phyloP scores from a whole-genome alignment of 2,113 vertebrate genomes.

The Myrmecophaga tridactyla region DNA sequence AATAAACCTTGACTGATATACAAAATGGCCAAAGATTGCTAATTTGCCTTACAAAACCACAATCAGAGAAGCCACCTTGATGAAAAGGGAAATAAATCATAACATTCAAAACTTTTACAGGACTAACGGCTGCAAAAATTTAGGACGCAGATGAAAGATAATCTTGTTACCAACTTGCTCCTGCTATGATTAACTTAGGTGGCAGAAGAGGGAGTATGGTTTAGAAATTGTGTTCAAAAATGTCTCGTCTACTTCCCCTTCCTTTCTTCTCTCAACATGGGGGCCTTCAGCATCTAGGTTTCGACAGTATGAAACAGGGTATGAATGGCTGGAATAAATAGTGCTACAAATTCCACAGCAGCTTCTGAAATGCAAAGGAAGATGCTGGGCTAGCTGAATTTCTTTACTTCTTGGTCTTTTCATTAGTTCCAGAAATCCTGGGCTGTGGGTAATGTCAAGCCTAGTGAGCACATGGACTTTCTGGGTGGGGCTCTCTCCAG shows the following conservation, averaged over 20 bases:
- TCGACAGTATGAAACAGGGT: not conserved
- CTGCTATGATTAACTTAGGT: accelerated
- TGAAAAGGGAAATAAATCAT: not conserved
- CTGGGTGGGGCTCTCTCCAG: not conserved
- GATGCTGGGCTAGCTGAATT: accelerated
- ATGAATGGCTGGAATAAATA: not conserved
- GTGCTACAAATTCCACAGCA: accelerated
- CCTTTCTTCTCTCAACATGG: not conserved
- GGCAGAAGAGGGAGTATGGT: not conserved
- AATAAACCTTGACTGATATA: accelerated
- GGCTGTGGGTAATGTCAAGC: not conserved
- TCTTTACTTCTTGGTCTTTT: not conserved
- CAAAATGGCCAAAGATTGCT: accelerated
- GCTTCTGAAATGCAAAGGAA: not conserved
- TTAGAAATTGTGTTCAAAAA: not conserved
- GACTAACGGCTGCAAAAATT: accelerated
- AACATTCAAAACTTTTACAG: accelerated
- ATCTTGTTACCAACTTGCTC: not conserved
- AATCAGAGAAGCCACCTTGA: not conserved
- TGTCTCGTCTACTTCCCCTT: not conserved
- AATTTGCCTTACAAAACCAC: accelerated
- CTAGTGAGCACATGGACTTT: not conserved
- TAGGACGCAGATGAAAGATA: not conserved
- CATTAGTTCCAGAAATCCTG: not conserved
- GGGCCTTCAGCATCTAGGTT: not conserved